phyloP scores from a whole-genome alignment of 2,797 vertebrate species.

The Syngnathus acus region DNA sequence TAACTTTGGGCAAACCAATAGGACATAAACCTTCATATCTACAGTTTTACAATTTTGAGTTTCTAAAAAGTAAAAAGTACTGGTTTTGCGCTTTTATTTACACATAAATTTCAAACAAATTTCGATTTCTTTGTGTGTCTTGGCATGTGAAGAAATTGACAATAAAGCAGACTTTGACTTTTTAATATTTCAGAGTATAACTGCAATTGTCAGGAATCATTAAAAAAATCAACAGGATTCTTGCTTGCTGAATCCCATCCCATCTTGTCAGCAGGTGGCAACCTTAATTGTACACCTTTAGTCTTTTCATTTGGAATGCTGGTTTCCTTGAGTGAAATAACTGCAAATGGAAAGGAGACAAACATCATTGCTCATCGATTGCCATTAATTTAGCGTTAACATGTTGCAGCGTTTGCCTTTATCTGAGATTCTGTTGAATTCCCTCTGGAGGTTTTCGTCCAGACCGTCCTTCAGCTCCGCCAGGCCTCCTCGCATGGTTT shows the following conservation, averaged over 20 bases:
- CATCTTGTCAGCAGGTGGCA: neutral
- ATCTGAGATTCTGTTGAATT: conserved; percentile 57
- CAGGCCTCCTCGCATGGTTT: conserved; percentile 49
- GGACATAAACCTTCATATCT: too few relatives aligned
- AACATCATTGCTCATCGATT: neutral
- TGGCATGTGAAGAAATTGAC: too few relatives aligned
- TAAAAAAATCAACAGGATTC: neutral
- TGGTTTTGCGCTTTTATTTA: too few relatives aligned
- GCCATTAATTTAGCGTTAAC: neutral
- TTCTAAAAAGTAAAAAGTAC: too few relatives aligned
- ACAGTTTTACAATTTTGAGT: too few relatives aligned
- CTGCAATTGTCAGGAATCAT: neutral
- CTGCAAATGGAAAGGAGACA: conserved; percentile 27
- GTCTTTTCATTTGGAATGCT: conserved; percentile 29
- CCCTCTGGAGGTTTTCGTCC: conserved; percentile 51
- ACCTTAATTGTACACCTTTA: conserved; percentile 40
- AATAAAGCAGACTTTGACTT: too few relatives aligned
- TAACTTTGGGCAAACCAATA: too few relatives aligned
- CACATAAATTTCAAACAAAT: too few relatives aligned
- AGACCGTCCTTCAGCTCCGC: conserved; percentile 52
- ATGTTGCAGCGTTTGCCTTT: conserved; percentile 39
- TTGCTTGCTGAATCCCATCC: neutral
- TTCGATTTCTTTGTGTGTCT: too few relatives aligned
- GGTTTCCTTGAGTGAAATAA: conserved; percentile 48
- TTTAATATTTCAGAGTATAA: too few relatives aligned